Evolutionary conservation across 2,797 vertebrate genomes (phyloP).

Genomic region (Vultur gryphus): DNA sequence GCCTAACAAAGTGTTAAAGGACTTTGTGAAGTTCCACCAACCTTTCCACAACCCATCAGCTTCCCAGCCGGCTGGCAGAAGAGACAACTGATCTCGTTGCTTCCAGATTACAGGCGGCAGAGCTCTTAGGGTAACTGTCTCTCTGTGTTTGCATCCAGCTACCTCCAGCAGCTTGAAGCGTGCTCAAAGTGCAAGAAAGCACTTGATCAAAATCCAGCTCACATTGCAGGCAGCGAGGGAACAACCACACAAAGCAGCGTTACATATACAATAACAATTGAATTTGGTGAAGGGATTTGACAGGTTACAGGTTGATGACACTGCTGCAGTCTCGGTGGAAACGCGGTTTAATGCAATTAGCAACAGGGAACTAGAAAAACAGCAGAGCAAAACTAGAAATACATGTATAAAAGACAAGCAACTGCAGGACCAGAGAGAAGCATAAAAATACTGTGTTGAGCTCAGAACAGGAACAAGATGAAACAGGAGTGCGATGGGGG

Average conservation of each 20-base stretch:
- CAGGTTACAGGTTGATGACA: slow-evolving; percentile 35
- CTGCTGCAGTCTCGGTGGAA: not conserved
- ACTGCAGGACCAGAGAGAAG: not conserved
- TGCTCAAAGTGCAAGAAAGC: not conserved
- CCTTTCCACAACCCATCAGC: not conserved
- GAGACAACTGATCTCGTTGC: slow-evolving; percentile 11
- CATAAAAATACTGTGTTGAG: not conserved
- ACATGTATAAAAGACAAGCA: not conserved
- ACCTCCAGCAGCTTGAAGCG: slow-evolving; percentile 4
- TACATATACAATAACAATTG: not conserved
- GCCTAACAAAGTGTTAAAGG: not conserved
- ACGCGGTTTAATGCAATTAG: slow-evolving; percentile 8
- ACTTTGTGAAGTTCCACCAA: slow-evolving; percentile 5
- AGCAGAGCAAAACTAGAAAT: not conserved
- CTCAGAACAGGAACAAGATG: not conserved
- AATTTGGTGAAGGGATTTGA: not conserved
- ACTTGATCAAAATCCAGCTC: slow-evolving; percentile 50
- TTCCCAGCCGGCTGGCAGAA: not conserved
- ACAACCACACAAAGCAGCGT: not conserved
- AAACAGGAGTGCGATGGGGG: not conserved
- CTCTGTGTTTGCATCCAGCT: slow-evolving; percentile 28
- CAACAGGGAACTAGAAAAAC: not conserved
- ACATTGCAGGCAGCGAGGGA: not conserved
- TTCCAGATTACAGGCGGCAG: not conserved
- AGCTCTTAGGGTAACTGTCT: slow-evolving; percentile 38